A percentile compares a stretch with the other conserved stretches of the same genome.
Conservation (phyloP, 2,888 invertebrate species). For the Melanargia galathea region DNA sequence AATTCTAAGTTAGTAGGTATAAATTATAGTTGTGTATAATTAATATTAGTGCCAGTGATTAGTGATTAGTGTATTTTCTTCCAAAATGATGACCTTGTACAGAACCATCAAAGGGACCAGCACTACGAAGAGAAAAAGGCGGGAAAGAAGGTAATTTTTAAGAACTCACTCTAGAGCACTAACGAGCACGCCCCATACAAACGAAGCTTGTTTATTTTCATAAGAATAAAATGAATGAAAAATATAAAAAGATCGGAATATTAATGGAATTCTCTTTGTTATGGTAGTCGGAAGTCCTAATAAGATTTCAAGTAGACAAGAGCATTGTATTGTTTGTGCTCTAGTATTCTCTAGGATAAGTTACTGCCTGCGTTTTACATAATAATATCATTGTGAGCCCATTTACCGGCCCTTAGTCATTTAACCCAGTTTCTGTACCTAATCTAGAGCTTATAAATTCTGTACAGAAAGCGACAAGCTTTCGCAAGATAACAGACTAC, state of each 20-base stretch:
- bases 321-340: not conserved
- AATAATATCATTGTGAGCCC: conserved; percentile 22
- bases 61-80: conserved; percentile 45
- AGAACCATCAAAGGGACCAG: conserved; percentile 81
- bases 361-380: conserved; percentile 3
- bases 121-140: conserved; percentile 75
- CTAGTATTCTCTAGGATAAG: not conserved
- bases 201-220: no score
- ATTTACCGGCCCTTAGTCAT: conserved; percentile 33
- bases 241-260: no score
- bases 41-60: conserved; percentile 38
- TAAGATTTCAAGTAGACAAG: not conserved
- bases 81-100: conserved; percentile 82
- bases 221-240: no score
- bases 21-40: conserved; percentile 33
- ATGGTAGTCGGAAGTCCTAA: no score
- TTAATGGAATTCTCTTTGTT: no score
- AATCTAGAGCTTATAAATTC: conserved; percentile 35
- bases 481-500: conserved; percentile 33
- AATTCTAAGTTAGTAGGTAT: conserved; percentile 26
- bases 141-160: conserved; percentile 73
- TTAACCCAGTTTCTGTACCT: conserved; percentile 31
- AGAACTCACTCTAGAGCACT: no score
- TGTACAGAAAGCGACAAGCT: conserved; percentile 35
- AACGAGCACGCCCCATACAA: no score